Evolutionary conservation across 1,140 invertebrate genomes (phyloP), one percentile per base, ranked within the genome.

Genomic region (Aricia agestis): DNA sequence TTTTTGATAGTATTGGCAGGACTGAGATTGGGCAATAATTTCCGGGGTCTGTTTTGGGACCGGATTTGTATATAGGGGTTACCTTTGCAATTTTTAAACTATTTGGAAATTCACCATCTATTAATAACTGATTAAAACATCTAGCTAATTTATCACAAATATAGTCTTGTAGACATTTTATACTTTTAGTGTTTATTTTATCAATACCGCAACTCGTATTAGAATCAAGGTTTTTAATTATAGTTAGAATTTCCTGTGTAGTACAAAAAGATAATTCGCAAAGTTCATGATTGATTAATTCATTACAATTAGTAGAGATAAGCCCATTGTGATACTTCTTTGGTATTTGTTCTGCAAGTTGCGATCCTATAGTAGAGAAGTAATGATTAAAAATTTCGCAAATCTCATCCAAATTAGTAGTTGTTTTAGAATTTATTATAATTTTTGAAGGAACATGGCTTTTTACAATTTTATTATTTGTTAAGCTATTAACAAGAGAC

Each of bases 111-210:
- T 19, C 17, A 67, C 36, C n/a, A 18, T 19, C n/a, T n/a, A 6
- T 59, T 42, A 65, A 66, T 65, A 70, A 19, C 15, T 70, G 65
- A 42, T 65, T 66, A 18, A 17, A 67, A 45, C 17, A 52, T 45
- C 18, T 52, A 45, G 19, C 68, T 32, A 61, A 72, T n/a, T 17
- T 59, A 18, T 59, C 18, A 59, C n/a, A 59, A 58, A 59, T 59
- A 9, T 17, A 1, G 3, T 59, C n/a, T 9, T 59, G n/a, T 59
- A 59, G 17, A 9, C n/a, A 25, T 65, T 31, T 67, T 0, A 52
- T 67, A 7, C 2, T 19, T 45, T 67, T 67, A 9, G 31, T 52
- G 17, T 45, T 67, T 2, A 67, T 67, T 45, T 45, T 45, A 2
- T 19, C 58, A n/a, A 59, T 59, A n/a, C n/a, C 58, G 17, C n/a